These are phyloP conservation scores for Ptilonorhynchus violaceus DNA, from an alignment of 2,113 vertebrate species.

Conservation along the genomic window DNA sequence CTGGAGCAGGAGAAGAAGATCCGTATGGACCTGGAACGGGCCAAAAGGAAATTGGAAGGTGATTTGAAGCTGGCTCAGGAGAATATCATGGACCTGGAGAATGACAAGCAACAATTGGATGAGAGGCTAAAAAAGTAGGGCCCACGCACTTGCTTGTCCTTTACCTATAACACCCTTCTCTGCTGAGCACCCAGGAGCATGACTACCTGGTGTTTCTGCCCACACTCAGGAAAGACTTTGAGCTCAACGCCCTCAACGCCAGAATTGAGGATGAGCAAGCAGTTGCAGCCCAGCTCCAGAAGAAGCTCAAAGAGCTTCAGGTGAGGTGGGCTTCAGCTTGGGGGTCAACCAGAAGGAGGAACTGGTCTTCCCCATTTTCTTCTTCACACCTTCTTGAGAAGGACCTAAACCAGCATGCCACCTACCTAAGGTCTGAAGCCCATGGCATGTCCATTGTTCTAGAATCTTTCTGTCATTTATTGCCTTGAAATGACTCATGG, in stretches of 20 bases:
- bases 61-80: conserved; percentile 79
- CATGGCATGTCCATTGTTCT: neutral
- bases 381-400: neutral
- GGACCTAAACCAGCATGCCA: neutral
- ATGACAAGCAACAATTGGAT: conserved; percentile 79
- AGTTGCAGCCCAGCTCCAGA: conserved; percentile 80
- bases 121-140: conserved; percentile 74
- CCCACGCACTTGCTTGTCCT: neutral
- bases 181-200: neutral
- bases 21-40: conserved; percentile 79
- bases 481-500: neutral
- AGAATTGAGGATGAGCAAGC: conserved; percentile 81
- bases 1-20: conserved; percentile 83
- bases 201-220: neutral
- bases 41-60: conserved; percentile 78
- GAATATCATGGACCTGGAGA: conserved; percentile 81
- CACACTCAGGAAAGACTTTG: conserved; percentile 77
- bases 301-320: conserved; percentile 91
- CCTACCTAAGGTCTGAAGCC: neutral
- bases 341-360: neutral
- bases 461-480: neutral
- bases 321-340: conserved; percentile 47
- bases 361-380: neutral
- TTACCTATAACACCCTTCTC: neutral
- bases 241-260: neutral